phyloP scores from a whole-genome alignment of 2,113 vertebrate genomes.

The Lanius ludovicianus region DNA sequence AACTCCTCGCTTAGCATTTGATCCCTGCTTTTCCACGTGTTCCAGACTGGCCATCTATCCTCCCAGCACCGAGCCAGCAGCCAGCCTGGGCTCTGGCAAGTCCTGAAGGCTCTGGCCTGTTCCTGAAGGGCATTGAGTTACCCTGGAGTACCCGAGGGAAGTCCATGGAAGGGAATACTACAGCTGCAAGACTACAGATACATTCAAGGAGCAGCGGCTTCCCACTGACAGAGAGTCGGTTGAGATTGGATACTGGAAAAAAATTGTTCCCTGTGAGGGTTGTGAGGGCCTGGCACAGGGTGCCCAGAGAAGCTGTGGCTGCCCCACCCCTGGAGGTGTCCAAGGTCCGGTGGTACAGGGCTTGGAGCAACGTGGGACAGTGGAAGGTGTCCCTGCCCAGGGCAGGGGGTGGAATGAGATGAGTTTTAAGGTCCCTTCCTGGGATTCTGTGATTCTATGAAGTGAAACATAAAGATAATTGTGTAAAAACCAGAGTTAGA shows the following conservation, averaged over 20 bases:
- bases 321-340: not conserved
- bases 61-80: rapidly evolving
- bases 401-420: not conserved
- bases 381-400: not conserved
- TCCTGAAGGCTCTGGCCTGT: not conserved
- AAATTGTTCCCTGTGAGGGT: not conserved
- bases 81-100: not conserved
- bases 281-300: not conserved
- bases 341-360: rapidly evolving
- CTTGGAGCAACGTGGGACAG: not conserved
- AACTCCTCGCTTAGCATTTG: rapidly evolving
- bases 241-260: not conserved
- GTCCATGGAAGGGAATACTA: not conserved
- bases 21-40: not conserved
- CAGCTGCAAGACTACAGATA: not conserved
- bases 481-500: not conserved
- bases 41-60: not conserved
- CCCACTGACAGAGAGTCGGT: not conserved
- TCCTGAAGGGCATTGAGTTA: not conserved
- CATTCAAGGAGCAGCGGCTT: not conserved
- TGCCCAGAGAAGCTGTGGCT: not conserved
- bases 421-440: not conserved
- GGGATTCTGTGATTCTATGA: not conserved
- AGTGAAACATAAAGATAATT: not conserved
- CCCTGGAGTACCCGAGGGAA: not conserved